Base-by-base conservation (phyloP, 2,888 invertebrate species). In the Leistus spinibarbis region DNA sequence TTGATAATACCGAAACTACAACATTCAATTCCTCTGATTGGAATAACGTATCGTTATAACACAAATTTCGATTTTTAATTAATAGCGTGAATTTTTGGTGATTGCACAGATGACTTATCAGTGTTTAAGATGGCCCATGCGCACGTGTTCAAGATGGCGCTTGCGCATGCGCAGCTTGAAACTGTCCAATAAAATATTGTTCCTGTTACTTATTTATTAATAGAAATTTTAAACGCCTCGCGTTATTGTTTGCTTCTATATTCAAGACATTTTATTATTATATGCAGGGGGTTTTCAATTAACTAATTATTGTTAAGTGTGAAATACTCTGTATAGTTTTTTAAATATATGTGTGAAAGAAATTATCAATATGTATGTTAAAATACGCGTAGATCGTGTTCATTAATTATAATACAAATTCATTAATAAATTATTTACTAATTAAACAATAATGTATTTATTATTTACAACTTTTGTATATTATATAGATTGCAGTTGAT, bases 391-490 rank as follows among this genome's bases (percentile, higher is more conserved):
- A 24, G 23, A 64, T 10, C 23, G 64, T 64, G 64, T 64, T 60
- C 17, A 60, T 17, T 60, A 60, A 60, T 60, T 19, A 60, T 60
- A 16, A 54, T 54, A 60, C 1, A 60, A 71, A 69, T 40, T 69
- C 60, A 69, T 60, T 60, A 69, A 69, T 69, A 69, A 69, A 69
- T 27, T 69, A 69, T 69, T 69, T 60, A 69, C 60, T 60, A 69
- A 69, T 60, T 68, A 68, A 22, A n/a, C n/a, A n/a, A n/a, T n/a
- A n/a, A n/a, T n/a, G n/a, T n/a, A n/a, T n/a, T n/a, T 17, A 54
- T 5, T 54, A 54, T 54, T 53, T 53, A 53, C 53, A 53, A 53
- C 13, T 53, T 53, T 13, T 9, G 53, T 53, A 53, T 53, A 53
- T n/a, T n/a, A n/a, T n/a, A n/a, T n/a, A n/a, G n/a, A n/a, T n/a